Evolutionary conservation across 1,140 invertebrate species (phyloP), one percentile per base, ranked within the genome.

Genomic region (Leptinotarsa defecta): DNA sequence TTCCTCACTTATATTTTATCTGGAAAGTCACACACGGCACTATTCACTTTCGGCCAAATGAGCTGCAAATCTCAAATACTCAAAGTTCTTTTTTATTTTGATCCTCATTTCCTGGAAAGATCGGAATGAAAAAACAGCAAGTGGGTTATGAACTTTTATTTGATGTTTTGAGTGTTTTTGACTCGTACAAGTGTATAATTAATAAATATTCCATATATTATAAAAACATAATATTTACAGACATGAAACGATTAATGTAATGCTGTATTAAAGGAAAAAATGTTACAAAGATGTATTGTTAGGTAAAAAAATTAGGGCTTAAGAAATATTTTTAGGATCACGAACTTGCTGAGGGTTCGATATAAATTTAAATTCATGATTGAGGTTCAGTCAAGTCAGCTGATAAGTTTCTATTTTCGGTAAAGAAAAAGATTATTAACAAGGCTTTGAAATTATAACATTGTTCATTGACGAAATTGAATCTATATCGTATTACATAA

Each of bases 211-310:
- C 83, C 68, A 79, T 84, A 83, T 83, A 83, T 81, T 84, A 84
- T 84, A 84, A 84, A 84, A 84, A 84, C 83, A 83, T 83, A 84
- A 85, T 85, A 85, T 85, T 77, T 85, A 85, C 84, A 84, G 77
- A 81, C 80, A 84, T 75, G 79, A 83, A 81, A 84, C 69, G 74
- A 81, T 83, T 83, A 83, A 80, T 81, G 78, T 80, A 79, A 81
- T 72, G 76, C 69, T 75, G 74, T 76, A 77, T 75, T 76, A 74
- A 76, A 73, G 69, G 27, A 78, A 77, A 73, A 43, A 73, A 73
- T 74, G 57, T 74, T 74, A 74, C 65, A 74, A 43, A 68, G 49
- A 62, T 34, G 71, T 43, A 74, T 73, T 64, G 62, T 73, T 73
- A 73, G 71, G 62, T 73, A 64, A 64, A 71, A 34, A 73, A 73